Conservation (phyloP, 2,888 invertebrate genomes). For the Meliscaeva auricollis region DNA sequence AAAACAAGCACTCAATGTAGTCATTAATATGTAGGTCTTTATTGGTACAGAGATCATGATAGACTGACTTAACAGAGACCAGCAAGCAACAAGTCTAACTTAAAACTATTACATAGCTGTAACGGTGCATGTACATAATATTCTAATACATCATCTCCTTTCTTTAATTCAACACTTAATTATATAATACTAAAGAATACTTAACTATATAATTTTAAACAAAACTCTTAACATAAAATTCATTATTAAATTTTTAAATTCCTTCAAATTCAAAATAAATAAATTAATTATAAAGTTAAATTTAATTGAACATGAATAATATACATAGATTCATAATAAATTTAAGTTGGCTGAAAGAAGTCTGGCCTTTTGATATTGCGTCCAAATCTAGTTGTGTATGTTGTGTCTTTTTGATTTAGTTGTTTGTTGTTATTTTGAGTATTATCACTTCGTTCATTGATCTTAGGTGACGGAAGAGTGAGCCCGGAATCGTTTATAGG, state of each 20-base stretch:
- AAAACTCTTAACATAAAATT: too few relatives aligned
- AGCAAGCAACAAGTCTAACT: not conserved
- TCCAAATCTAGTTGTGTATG: constrained; percentile 22
- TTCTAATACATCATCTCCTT: too few relatives aligned
- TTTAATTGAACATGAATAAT: too few relatives aligned
- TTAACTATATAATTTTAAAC: too few relatives aligned
- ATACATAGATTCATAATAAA: too few relatives aligned
- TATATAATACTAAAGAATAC: too few relatives aligned
- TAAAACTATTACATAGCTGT: too few relatives aligned
- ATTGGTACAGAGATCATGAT: not conserved
- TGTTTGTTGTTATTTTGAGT: not conserved
- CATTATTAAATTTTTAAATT: too few relatives aligned
- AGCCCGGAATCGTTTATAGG: not conserved
- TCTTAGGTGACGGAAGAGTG: not conserved
- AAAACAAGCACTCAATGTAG: constrained; percentile 18
- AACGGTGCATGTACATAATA: too few relatives aligned
- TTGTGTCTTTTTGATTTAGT: not conserved
- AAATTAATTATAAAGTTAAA: too few relatives aligned
- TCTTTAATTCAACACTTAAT: too few relatives aligned
- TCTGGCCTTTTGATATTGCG: constrained; percentile 16
- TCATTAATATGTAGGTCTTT: not conserved
- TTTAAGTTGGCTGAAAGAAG: constrained; percentile 16
- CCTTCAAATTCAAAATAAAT: too few relatives aligned
- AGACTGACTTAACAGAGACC: constrained; percentile 1
- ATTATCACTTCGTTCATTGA: constrained; percentile 6